Percentiles rank a stretch among this genome's conserved stretches.
Evolutionary conservation across 2,797 vertebrate species (phyloP).

Genomic region (Sternotherus odoratus): DNA sequence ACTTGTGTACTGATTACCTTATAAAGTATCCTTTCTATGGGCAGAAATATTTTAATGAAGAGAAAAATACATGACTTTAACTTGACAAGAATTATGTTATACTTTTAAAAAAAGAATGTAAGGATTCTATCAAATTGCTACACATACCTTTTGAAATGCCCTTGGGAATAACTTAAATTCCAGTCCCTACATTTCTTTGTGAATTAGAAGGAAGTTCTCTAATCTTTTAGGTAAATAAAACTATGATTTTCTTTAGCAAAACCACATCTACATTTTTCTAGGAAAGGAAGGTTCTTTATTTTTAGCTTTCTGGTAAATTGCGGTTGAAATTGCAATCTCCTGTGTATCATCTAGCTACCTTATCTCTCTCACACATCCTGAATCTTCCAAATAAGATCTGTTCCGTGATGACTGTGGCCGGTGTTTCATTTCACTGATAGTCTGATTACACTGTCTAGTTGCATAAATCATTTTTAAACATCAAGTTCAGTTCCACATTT

Average conservation of each 20-base stretch:
- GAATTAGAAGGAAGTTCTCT: slow-evolving; percentile 32
- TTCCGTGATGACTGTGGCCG: background rate
- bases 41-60: background rate
- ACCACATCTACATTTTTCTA: background rate
- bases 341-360: background rate
- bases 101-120: background rate
- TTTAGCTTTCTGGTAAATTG: slow-evolving; percentile 32
- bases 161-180: slow-evolving; percentile 11
- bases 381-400: slow-evolving; percentile 18
- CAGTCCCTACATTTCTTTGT: background rate
- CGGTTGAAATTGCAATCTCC: slow-evolving; percentile 15
- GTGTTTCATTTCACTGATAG: slow-evolving; percentile 5
- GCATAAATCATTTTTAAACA: slow-evolving; percentile 30
- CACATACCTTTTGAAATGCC: slow-evolving; percentile 10
- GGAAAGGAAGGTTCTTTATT: background rate
- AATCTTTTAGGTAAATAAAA: slow-evolving; percentile 46
- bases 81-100: background rate
- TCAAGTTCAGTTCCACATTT: background rate
- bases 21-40: background rate
- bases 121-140: background rate
- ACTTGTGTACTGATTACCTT: background rate
- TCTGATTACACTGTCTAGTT: slow-evolving; percentile 29
- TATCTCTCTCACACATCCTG: background rate
- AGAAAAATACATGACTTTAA: background rate
- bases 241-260: slow-evolving; percentile 4